Conservation (phyloP, 2,888 invertebrate species). For the Erebia aethiops region DNA sequence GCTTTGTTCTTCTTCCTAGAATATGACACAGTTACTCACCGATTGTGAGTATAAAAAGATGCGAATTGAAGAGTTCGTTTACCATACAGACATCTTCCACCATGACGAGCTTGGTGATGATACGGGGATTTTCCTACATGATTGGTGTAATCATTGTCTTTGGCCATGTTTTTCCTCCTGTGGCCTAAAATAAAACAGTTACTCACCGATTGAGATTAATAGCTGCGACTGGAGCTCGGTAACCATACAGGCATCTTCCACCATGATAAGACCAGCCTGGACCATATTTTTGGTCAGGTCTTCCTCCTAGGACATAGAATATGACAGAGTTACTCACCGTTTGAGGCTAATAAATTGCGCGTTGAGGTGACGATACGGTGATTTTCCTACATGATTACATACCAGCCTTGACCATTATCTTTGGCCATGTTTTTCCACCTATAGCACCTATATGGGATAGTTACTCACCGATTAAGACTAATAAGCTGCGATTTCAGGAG, state of each 20-base stretch:
- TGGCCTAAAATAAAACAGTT: too few species aligned
- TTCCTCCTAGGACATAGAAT: constrained; percentile 66
- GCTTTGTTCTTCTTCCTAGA: not conserved
- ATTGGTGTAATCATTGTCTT: constrained; percentile 78
- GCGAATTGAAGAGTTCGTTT: not conserved
- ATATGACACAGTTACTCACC: not conserved
- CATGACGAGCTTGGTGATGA: not conserved
- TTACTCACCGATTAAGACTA: constrained; percentile 57
- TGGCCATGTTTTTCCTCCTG: constrained; percentile 92
- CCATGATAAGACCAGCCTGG: constrained; percentile 96
- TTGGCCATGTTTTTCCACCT: constrained; percentile 93
- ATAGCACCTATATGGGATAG: not conserved
- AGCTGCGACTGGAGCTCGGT: constrained; percentile 94
- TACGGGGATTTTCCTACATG: too few species aligned
- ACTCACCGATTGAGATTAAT: constrained; percentile 69
- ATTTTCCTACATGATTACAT: constrained; percentile 71
- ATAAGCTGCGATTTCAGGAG: too few species aligned
- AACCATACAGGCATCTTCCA: constrained; percentile 96
- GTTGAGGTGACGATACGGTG: not conserved
- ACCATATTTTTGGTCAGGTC: constrained; percentile 84
- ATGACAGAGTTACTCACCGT: not conserved
- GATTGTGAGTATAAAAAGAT: not conserved
- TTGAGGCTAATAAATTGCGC: not conserved
- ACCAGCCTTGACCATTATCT: constrained; percentile 84
- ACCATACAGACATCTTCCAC: not conserved